Conservation (phyloP, 2,888 invertebrate species). For the Xestoiulus laeticollis region DNA sequence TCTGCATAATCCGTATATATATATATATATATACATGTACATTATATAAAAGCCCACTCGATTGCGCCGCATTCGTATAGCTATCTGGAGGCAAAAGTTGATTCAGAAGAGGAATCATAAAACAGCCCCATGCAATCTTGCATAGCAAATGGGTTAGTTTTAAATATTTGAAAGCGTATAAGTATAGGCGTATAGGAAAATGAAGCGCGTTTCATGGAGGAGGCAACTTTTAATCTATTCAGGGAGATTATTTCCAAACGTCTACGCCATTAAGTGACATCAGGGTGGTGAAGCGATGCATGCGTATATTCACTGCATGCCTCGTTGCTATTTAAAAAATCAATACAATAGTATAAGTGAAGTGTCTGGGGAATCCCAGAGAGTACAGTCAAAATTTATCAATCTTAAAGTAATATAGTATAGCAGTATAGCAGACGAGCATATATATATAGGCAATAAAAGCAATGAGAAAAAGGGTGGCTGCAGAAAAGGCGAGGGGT, state of each 20-base stretch:
- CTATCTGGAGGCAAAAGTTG: constrained; percentile 3
- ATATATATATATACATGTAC: background rate
- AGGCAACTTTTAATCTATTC: constrained; percentile 50
- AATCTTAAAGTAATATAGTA: constrained; percentile 43
- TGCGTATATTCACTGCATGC: background rate
- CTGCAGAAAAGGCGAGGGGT: background rate
- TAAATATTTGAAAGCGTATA: constrained; percentile 47
- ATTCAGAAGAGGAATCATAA: background rate
- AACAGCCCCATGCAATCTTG: constrained; percentile 36
- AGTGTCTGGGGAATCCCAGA: constrained; percentile 46
- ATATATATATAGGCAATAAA: background rate
- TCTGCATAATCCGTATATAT: background rate
- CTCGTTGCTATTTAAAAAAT: constrained; percentile 48
- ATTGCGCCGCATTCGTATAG: no score
- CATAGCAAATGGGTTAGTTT: constrained; percentile 46
- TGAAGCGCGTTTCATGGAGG: background rate
- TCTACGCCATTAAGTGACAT: constrained; percentile 46
- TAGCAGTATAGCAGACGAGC: background rate
- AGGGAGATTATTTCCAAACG: constrained; percentile 41
- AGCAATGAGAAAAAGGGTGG: background rate
- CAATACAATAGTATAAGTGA: constrained; percentile 46
- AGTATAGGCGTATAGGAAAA: background rate
- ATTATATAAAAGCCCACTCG: no score
- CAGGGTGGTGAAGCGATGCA: constrained; percentile 35
- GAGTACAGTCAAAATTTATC: constrained; percentile 50